Evolutionary conservation across 2,113 vertebrate genomes (phyloP), one percentile per base, ranked within the genome.

Genomic region (Aspiorhynchus laticeps): DNA sequence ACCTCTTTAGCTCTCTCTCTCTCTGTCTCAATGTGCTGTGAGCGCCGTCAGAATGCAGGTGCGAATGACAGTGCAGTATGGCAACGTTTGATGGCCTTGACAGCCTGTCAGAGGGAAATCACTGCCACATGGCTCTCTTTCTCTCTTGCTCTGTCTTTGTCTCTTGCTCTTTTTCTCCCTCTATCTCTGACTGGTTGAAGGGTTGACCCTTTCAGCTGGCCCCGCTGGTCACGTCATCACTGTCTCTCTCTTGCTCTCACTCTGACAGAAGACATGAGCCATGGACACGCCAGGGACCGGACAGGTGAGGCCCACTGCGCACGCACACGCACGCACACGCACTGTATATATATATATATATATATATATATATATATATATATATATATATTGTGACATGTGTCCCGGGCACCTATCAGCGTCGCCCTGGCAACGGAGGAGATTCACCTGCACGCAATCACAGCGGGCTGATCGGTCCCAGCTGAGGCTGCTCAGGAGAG

Each of bases 251-350:
- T 95, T 95, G 81, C 91, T 71, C 93, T 95, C 93, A 90, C 93
- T 94, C 95, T 97, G 97, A 97, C 96, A 96, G 96, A 93, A 95
- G 95, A 96, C 92, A 94, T 86, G 93, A 88, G 91, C 93, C 90
- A 92, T 69, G 93, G 95, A 95, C 92, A 94, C 95, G 90, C 93
- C 93, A 84, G 95, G 95, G 95, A 96, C 95, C 94, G 94, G 94
- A 94, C 95, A 96, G 96, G 96, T 96, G 95, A 95, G 93, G 93
- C 63, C 65, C 85, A 38, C 73, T 26, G 36, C 24, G n/a, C 46
- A n/a, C 74, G 12, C 48, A 73, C 77, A 78, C 79, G 65, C 63
- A 75, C 67, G 77, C 81, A 76, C 81, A 75, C 88, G 86, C 80
- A 92, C 89, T n/a, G n/a, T n/a, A n/a, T n/a, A n/a, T n/a, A n/a